phyloP scores from a whole-genome alignment of 2,888 invertebrate species.

The Aleiodes testaceus region DNA sequence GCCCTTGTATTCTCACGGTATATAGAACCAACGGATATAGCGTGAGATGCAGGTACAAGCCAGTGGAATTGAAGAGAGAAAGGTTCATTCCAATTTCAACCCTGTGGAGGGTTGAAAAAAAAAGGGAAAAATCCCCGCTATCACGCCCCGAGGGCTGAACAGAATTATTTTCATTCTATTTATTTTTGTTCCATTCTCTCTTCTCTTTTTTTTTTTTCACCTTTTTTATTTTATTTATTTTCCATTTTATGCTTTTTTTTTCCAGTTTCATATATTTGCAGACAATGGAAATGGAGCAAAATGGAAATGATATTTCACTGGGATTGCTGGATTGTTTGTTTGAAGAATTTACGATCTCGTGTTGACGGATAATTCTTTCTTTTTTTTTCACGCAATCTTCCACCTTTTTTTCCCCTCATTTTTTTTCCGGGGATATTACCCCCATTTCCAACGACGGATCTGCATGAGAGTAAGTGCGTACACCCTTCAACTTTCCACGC shows the following conservation, averaged over 20 bases:
- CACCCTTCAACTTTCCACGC: too few species aligned
- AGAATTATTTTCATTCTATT: slow-evolving; percentile 8
- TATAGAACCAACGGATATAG: background rate
- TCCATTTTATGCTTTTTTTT: background rate
- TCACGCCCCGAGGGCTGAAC: slow-evolving; percentile 15
- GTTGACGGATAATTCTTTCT: slow-evolving; percentile 3
- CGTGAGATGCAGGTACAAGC: background rate
- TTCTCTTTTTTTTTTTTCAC: background rate
- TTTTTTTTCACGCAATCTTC: background rate
- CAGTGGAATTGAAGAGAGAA: background rate
- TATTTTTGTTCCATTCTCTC: slow-evolving; percentile 5
- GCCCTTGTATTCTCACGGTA: background rate
- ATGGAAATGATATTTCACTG: slow-evolving; percentile 3
- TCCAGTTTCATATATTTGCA: background rate
- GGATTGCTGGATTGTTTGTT: slow-evolving; percentile 14
- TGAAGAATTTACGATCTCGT: background rate
- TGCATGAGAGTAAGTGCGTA: too few species aligned
- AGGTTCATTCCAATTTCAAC: slow-evolving; percentile 8
- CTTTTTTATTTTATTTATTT: slow-evolving; percentile 3
- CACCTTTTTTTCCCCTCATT: too few species aligned
- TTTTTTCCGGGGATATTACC: too few species aligned
- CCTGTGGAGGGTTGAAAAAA: background rate
- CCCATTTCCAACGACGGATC: too few species aligned
- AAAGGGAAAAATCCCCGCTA: slow-evolving; percentile 7
- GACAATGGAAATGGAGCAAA: slow-evolving; percentile 20